Base-by-base conservation (phyloP, 2,113 vertebrate genomes). In the Rhea pennata region DNA sequence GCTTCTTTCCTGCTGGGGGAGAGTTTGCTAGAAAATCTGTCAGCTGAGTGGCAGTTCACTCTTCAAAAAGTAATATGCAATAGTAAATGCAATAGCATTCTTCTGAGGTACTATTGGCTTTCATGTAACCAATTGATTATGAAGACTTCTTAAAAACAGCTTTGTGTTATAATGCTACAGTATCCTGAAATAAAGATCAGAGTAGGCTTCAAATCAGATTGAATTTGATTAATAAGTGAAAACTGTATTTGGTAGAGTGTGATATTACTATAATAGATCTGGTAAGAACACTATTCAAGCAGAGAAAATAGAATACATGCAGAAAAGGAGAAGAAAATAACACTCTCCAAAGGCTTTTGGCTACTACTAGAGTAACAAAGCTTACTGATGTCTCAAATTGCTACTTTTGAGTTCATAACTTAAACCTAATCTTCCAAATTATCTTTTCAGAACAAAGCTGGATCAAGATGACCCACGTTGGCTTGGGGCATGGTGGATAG, bases 401-500 rank as follows among this genome's bases (percentile, higher is more conserved):
- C 7, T 64, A 15, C 15, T 59, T 40, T 64, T 74, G 51, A 90
- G 73, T 84, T 77, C 1, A 66, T 27, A 19, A 42, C 67, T 12
- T 94, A 75, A 94, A 83, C n/a, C 6, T 78, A 12, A 40, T 78
- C 93, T 71, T 75, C 56, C 56, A 65, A 90, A 92, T 84, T 93
- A 69, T 84, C 93, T 97, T 95, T 82, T 56, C 65, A 61, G 96
- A 51, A 14, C 21, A 86, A 86, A 66, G 33, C 53, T 98, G 69
- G 85, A 95, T 66, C 96, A 95, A 81, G 94, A 97, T 95, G 98
- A 98, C 71, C 98, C 98, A 10, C 96, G 98, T 19, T 98, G 98
- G 98, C 96, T 98, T 93, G 98, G 98, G 48, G 98, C 98, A 6
- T 98, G 98, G 98, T 98, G 98, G 98, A 98, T 98, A 95, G 97